A percentile compares a stretch with the other conserved stretches of the same genome.
Conservation (phyloP, 2,888 invertebrate genomes). For the Noctua pronuba region DNA sequence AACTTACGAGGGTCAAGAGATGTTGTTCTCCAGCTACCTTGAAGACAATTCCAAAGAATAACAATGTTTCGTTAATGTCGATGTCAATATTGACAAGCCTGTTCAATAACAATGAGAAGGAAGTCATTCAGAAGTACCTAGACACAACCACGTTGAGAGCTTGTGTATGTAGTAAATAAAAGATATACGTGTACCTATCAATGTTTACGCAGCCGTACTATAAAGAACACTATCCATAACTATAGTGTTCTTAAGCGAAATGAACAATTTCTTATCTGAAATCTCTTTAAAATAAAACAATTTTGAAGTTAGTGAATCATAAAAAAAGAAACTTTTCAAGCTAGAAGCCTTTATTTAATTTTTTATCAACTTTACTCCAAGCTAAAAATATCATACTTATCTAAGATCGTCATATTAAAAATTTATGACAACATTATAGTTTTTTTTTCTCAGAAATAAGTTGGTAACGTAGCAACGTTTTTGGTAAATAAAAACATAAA, state of each 20-base stretch:
- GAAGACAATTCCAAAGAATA: conserved; percentile 39
- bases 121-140: conserved; percentile 33
- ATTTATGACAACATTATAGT: neutral
- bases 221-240: neutral
- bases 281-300: neutral
- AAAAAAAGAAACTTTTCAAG: neutral
- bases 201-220: neutral
- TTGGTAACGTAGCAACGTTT: neutral
- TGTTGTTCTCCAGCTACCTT: conserved; percentile 26
- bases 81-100: conserved; percentile 49
- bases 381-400: neutral
- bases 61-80: conserved; percentile 33
- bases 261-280: neutral
- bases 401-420: neutral
- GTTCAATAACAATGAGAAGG: conserved; percentile 38
- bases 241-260: neutral
- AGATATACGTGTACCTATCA: neutral
- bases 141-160: neutral
- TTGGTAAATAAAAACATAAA: conserved; percentile 4
- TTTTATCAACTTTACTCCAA: neutral
- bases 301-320: neutral
- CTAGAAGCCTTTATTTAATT: neutral
- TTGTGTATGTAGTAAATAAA: conserved; percentile 16
- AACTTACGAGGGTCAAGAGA: conserved; percentile 28
- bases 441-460: neutral